Evolutionary conservation across 2,113 vertebrate species (phyloP), one percentile per base, ranked within the genome.

Genomic region (Mesoclemmys tuberculata): DNA sequence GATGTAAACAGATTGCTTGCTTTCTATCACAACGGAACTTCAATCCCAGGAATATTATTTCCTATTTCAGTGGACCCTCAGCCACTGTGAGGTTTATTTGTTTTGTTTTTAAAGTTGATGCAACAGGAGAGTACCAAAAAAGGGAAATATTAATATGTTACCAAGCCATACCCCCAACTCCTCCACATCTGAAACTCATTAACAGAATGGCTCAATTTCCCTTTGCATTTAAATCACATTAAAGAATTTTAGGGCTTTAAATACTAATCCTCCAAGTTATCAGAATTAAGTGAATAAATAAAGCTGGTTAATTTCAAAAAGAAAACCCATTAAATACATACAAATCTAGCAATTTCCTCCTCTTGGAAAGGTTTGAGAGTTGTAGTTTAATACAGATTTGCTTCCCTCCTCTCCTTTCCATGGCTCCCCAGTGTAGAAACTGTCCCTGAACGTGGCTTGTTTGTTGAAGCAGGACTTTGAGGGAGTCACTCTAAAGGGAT

Each of bases 181-280:
- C 38, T 14, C 9, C 0, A 2, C 2, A 0, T 49, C 4, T 55
- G 29, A 38, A 75, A 31, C 27, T 9, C 71, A 74, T 52, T 64
- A 49, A 10, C 22, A 44, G 46, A 75, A 64, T 29, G 77, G 49
- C 61, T 3, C 21, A 3, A 80, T 80, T 22, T 38, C 29, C 51
- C 49, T 3, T 10, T 27, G 10, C 31, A 19, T 52, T 52, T 52
- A n/a, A n/a, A 80, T 35, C 4, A 51, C 31, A 19, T 26, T 41
- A 26, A 24, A 44, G 41, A 41, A 75, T 75, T 11, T 44, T 75
- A 26, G 71, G 38, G 21, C n/a, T 75, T 75, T 75, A 26, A 75
- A 75, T 75, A 44, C 21, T 26, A 7, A 44, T 11, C 71, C 24
- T 75, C 38, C 22, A 26, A 75, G 6, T 44, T 44, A 75, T 26